A percentile compares a stretch with the other conserved stretches of the same genome.
Evolutionary conservation across 2,797 vertebrate genomes (phyloP).

Genomic region (Xenentodon cancila): DNA sequence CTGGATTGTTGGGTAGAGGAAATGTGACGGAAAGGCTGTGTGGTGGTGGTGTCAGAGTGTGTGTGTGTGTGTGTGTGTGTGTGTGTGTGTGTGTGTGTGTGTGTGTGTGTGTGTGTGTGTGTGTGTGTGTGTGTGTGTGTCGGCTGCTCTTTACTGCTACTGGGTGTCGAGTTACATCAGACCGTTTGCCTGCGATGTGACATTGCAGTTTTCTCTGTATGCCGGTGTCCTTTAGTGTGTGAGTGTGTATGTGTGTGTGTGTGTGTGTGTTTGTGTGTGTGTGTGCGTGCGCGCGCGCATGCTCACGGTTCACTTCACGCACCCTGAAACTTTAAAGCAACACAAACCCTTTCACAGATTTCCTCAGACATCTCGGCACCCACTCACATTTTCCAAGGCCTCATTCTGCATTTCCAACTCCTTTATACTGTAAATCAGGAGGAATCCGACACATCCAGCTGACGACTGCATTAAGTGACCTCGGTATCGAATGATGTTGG

Average conservation of each 20-base stretch:
- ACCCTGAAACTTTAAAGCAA: slow-evolving; percentile 19
- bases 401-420: slow-evolving; percentile 33
- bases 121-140: slow-evolving; percentile 2
- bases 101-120: no score
- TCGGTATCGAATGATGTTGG: slow-evolving; percentile 31
- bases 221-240: neutral
- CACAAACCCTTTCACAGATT: slow-evolving; percentile 24
- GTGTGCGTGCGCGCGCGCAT: neutral
- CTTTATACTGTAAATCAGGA: slow-evolving; percentile 19
- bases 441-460: slow-evolving; percentile 41
- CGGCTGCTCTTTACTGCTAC: slow-evolving; percentile 21
- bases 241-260: no score
- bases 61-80: no score
- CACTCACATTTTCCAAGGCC: slow-evolving; percentile 33
- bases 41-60: no score
- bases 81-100: no score
- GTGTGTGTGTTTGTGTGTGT: no score
- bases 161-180: slow-evolving; percentile 55
- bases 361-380: slow-evolving; percentile 27
- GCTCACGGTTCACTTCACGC: neutral
- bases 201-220: slow-evolving; percentile 45
- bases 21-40: no score
- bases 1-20: no score
- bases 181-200: slow-evolving; percentile 36
- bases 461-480: slow-evolving; percentile 36